Evolutionary conservation across 1,140 invertebrate genomes (phyloP), one percentile per base, ranked within the genome.

Genomic region (Monomorium pharaonis): DNA sequence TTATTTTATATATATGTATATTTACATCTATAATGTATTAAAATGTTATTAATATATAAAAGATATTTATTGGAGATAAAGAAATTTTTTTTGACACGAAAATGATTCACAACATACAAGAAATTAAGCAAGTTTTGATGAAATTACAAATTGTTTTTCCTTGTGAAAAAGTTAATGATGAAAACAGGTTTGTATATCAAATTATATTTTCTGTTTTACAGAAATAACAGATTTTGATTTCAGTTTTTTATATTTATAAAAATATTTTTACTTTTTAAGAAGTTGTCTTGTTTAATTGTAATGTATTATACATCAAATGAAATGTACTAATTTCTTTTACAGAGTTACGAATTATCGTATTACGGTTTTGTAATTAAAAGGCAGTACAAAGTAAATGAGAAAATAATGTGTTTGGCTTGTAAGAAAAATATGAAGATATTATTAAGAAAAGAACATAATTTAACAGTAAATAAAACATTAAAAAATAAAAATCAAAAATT

Each of bases 31-130:
- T 70, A 70, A 5, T 70, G 18, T 70, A 30, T 70, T 70, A 12
- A 49, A 70, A 67, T 67, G 24, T 70, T 70, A 18, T 69, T 47
- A 47, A 51, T 70, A 10, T 70, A 30, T 27, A 70, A 70, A n/a
- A 70, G 42, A 16, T 49, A 70, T 49, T 70, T 49, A 51, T 70
- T 30, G 4, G 44, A 70, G 44, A 49, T 0, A 70, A 70, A 49
- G 65, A 49, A 70, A 18, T 70, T 70, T 70, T 6, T 44, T 70
- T 69, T 69, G 1, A 27, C 10, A 30, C 16, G 1, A 47, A 49
- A 69, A 69, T 69, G 5, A 18, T 69, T 49, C 6, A 49, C 2
- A 30, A 18, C 7, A 69, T 69, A 30, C 18, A 18, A 69, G 44
- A 69, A 69, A 69, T 70, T 30, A 1, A 70, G 2, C 21, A 27